Conservation (phyloP, 2,888 invertebrate genomes). For the Spisula solida region DNA sequence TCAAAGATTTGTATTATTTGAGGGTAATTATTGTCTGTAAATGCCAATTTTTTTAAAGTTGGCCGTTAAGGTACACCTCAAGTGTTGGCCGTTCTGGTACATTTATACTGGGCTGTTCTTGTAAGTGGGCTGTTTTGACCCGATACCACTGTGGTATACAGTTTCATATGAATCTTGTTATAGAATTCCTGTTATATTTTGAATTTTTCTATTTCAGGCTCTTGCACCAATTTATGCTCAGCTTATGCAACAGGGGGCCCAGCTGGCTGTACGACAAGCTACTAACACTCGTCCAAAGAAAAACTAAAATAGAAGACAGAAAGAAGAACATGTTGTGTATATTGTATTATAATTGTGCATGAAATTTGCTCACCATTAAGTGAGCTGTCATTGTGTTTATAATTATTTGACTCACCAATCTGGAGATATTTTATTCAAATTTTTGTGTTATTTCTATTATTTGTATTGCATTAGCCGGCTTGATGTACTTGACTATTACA, state of each 20-base stretch:
- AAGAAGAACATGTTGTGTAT: background rate
- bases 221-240: constrained; percentile 79
- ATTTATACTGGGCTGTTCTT: no score
- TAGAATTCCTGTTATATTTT: no score
- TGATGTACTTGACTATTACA: background rate
- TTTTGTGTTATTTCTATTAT: constrained; percentile 9
- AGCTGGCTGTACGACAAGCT: constrained; percentile 76
- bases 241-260: constrained; percentile 79
- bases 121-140: no score
- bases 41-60: no score
- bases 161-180: no score
- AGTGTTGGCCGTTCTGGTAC: no score
- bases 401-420: background rate
- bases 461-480: background rate
- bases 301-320: constrained; percentile 51
- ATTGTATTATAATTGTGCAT: background rate
- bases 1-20: no score
- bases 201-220: constrained; percentile 71
- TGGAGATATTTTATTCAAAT: background rate
- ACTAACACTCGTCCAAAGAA: constrained; percentile 65
- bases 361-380: background rate
- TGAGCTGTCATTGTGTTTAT: background rate
- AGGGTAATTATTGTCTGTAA: no score
- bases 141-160: no score
- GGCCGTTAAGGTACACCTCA: no score